Percentiles rank a stretch among this genome's conserved stretches.
phyloP scores from a whole-genome alignment of 2,797 vertebrate species.

The Hirundo rustica region DNA sequence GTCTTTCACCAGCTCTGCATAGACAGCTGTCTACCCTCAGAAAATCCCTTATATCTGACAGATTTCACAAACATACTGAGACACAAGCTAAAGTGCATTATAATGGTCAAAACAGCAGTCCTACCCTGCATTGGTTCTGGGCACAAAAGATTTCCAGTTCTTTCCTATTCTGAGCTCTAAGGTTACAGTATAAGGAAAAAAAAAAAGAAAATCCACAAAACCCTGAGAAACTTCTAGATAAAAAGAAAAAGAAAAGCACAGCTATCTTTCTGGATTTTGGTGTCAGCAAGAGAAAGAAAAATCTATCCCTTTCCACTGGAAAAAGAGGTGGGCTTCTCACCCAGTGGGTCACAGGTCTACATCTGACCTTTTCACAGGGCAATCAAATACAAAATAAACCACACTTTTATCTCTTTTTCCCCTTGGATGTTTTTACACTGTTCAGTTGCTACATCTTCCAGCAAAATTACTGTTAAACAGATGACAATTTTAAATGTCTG shows the following conservation, averaged over 20 bases:
- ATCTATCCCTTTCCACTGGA: background rate
- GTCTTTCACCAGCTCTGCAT: background rate
- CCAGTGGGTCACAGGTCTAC: background rate
- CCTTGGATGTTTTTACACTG: background rate
- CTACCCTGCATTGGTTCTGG: background rate
- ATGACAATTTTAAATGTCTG: slow-evolving; percentile 26
- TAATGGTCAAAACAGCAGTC: background rate
- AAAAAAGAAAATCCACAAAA: background rate
- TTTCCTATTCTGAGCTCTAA: background rate
- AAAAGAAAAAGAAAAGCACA: background rate
- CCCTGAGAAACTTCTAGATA: background rate
- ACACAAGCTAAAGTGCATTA: background rate
- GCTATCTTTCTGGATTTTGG: background rate
- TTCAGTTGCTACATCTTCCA: slow-evolving; percentile 33
- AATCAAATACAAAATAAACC: background rate
- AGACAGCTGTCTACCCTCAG: background rate
- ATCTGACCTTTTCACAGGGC: background rate
- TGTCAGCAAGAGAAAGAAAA: background rate
- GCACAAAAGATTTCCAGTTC: background rate
- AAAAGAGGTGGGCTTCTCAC: background rate
- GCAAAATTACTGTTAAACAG: slow-evolving; percentile 62
- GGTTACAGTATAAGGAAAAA: background rate
- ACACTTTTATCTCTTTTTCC: background rate
- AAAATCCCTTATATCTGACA: background rate
- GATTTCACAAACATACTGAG: background rate